Percentiles rank a stretch among this genome's conserved stretches.
These are phyloP conservation scores for Cyphomyrmex costatus DNA, from an alignment of 1,140 invertebrate genomes.

Conservation along the genomic window DNA sequence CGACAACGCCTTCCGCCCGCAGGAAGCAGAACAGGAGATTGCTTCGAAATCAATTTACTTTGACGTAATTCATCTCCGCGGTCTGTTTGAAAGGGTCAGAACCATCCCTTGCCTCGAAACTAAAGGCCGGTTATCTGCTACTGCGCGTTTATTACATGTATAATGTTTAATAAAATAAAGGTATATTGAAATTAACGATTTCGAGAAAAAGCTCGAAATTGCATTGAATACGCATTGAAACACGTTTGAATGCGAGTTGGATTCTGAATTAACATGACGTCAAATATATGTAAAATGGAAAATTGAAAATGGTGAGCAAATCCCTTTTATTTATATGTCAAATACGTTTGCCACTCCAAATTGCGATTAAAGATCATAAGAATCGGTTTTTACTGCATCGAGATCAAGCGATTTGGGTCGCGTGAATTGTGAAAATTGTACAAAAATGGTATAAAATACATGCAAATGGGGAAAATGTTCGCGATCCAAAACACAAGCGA, in stretches of 20 bases:
- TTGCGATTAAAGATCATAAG: neutral
- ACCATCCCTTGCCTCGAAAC: slow-evolving; percentile 33
- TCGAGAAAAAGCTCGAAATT: slow-evolving; percentile 16
- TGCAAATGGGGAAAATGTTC: neutral
- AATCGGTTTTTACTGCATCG: neutral
- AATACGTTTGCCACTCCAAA: neutral
- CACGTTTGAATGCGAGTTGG: neutral
- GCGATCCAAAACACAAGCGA: neutral
- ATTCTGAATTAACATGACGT: slow-evolving; percentile 2
- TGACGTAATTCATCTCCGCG: slow-evolving; percentile 82
- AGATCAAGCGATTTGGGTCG: neutral
- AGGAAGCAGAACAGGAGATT: slow-evolving; percentile 83
- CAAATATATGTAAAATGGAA: neutral
- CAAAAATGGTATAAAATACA: slow-evolving; percentile 1
- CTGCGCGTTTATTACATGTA: slow-evolving; percentile 5
- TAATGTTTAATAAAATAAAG: slow-evolving; percentile 29
- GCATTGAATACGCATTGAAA: too few species aligned
- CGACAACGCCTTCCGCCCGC: slow-evolving; percentile 76
- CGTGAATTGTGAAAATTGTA: neutral
- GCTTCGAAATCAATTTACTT: slow-evolving; percentile 83
- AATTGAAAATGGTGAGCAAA: neutral
- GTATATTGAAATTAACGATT: slow-evolving; percentile 41
- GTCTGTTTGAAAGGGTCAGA: slow-evolving; percentile 74
- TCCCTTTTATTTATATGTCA: neutral
- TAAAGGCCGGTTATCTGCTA: slow-evolving; percentile 33